Conservation (phyloP, 2,797 vertebrate genomes). For the Lagodon rhomboides region DNA sequence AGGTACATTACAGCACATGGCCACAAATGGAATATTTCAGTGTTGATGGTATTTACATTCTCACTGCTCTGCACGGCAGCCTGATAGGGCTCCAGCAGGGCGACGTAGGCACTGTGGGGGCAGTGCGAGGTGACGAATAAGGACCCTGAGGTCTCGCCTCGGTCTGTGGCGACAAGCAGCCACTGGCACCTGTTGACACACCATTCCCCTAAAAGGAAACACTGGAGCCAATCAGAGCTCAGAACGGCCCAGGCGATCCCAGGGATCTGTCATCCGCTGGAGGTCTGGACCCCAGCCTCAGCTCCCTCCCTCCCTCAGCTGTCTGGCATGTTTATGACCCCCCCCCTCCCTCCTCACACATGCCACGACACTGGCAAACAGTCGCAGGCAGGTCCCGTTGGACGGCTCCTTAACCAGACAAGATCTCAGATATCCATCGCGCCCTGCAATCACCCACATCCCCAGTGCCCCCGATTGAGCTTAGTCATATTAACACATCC, state of each 20-base stretch:
- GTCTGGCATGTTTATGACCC: constrained; percentile 75
- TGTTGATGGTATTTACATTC: constrained; percentile 73
- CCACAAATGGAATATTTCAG: constrained; percentile 74
- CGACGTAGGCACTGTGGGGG: constrained; percentile 27
- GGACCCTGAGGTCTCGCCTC: constrained; percentile 68
- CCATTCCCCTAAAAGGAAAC: constrained; percentile 89
- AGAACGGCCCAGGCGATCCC: constrained; percentile 55
- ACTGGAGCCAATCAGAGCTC: constrained; percentile 83
- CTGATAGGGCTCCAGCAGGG: constrained; percentile 59
- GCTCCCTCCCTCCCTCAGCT: constrained; percentile 76
- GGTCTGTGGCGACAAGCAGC: constrained; percentile 53
- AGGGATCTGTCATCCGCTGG: constrained; percentile 74
- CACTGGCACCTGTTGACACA: constrained; percentile 80
- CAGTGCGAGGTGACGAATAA: constrained; percentile 78
- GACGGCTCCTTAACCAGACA: constrained; percentile 66
- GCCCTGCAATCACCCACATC: constrained; percentile 44
- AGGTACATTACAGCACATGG: constrained; percentile 43
- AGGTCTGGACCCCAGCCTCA: constrained; percentile 60
- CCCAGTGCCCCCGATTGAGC: constrained; percentile 37
- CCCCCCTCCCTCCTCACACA: constrained; percentile 50
- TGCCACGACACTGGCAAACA: constrained; percentile 61
- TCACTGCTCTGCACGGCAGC: constrained; percentile 50
- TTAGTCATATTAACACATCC: constrained; percentile 73
- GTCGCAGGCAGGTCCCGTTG: constrained; percentile 60
- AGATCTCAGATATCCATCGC: constrained; percentile 57